phyloP scores from a whole-genome alignment of 1,140 invertebrate species.

The Melitaea cinxia region DNA sequence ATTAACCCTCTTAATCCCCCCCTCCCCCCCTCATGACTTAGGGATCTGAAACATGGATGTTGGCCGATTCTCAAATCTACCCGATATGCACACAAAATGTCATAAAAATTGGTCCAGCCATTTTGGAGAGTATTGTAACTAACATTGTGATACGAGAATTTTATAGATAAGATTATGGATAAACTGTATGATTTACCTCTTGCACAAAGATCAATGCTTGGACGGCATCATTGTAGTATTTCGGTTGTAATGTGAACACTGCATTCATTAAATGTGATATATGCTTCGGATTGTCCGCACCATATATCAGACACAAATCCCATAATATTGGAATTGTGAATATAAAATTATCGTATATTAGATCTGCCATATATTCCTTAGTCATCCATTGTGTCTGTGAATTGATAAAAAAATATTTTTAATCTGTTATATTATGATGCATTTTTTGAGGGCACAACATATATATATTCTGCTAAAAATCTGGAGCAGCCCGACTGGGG shows the following conservation, averaged over 20 bases:
- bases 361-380: slow-evolving; percentile 84
- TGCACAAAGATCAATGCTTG: slow-evolving; percentile 82
- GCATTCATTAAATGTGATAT: slow-evolving; percentile 85
- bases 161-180: too few species aligned
- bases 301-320: slow-evolving; percentile 89
- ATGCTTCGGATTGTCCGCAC: slow-evolving; percentile 84
- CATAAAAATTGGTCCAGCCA: too few species aligned
- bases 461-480: too few species aligned
- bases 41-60: too few species aligned
- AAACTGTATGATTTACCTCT: slow-evolving; percentile 57
- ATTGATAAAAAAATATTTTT: slow-evolving; percentile 20
- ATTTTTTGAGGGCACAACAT: not conserved
- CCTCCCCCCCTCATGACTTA: too few species aligned
- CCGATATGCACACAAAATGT: too few species aligned
- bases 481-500: too few species aligned
- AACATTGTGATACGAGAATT: too few species aligned
- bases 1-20: too few species aligned
- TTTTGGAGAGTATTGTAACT: too few species aligned
- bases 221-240: slow-evolving; percentile 86
- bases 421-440: not conserved
- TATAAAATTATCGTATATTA: slow-evolving; percentile 90
- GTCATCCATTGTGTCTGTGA: slow-evolving; percentile 85
- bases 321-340: slow-evolving; percentile 91
- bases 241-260: slow-evolving; percentile 86
- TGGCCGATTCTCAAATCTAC: too few species aligned